Evolutionary conservation across 1,140 invertebrate genomes (phyloP), one percentile per base, ranked within the genome.

Genomic region (Anastrepha obliqua): DNA sequence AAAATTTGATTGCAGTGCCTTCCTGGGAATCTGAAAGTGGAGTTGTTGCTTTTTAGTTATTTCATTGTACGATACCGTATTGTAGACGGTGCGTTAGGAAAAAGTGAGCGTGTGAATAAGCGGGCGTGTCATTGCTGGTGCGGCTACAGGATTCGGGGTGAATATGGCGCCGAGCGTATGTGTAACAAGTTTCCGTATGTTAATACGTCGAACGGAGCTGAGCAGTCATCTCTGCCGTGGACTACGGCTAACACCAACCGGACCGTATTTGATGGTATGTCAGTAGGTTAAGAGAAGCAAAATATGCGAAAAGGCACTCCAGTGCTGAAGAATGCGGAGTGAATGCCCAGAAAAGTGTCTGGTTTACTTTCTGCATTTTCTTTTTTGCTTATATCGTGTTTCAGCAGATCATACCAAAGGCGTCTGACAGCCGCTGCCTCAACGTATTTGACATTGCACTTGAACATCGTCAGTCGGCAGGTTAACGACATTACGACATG

Each of bases 251-350:
- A 88, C 88, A 85, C 91, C 91, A 70, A 89, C 89, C 20, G 89
- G 90, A 81, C 89, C 90, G 65, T 90, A 90, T 70, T 88, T 89
- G 29, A 85, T 90, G 91, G 90, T 91, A 88, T 91, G 90, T 90
- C 13, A 74, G 44, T 17, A 44, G 2, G 47, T 42, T 15, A 47
- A 55, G 64, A 5, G 13, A 17, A n/a, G n/a, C 13, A 62, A 8
- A n/a, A 62, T 15, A 55, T 8, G 11, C 51, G 11, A 55, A 55
- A 55, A 11, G 11, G 2, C 51, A 55, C 51, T 55, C 6, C 2
- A 55, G 3, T 55, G 29, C 29, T 2, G 51, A 3, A 55, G 29
- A 29, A 55, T 55, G 6, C 51, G 51, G 11, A 55, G 51, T 29
- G 29, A 29, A 29, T 29, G 29, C 29, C 51, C 51, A 55, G 51